phyloP scores from a whole-genome alignment of 2,797 vertebrate genomes.

The Eidolon dupreanum region DNA sequence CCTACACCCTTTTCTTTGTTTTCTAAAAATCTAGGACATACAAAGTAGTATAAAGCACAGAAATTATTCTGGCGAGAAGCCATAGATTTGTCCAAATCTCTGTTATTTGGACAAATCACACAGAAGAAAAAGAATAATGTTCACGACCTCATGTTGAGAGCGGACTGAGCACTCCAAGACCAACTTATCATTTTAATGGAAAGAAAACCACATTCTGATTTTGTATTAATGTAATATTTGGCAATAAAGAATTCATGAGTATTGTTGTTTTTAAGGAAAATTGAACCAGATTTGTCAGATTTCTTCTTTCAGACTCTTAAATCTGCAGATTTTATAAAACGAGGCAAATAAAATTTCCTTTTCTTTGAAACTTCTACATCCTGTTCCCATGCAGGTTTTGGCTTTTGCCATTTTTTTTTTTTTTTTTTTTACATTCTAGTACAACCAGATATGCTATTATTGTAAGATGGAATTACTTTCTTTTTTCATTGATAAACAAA shows the following conservation, averaged over 20 bases:
- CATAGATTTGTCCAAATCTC: no score
- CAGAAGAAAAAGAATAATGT: neutral
- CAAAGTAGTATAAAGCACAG: neutral
- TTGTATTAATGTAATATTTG: neutral
- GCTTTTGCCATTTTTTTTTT: neutral
- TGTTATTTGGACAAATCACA: neutral
- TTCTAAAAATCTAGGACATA: neutral
- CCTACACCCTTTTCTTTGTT: neutral
- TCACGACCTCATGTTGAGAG: neutral
- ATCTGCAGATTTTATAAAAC: neutral
- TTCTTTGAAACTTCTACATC: neutral
- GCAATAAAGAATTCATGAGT: neutral
- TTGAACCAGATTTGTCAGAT: neutral
- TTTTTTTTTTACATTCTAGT: neutral
- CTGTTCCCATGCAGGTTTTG: neutral
- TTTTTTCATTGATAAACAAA: neutral
- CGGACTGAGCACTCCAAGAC: neutral
- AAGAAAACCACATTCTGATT: neutral
- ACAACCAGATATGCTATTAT: neutral
- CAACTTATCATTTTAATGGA: neutral
- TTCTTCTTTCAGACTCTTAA: neutral
- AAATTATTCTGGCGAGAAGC: neutral
- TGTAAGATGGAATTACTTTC: neutral
- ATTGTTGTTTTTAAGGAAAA: neutral
- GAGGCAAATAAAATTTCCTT: neutral